Conservation (phyloP, 92 coral and sea anemone species). For the Paragorgia papillata region DNA sequence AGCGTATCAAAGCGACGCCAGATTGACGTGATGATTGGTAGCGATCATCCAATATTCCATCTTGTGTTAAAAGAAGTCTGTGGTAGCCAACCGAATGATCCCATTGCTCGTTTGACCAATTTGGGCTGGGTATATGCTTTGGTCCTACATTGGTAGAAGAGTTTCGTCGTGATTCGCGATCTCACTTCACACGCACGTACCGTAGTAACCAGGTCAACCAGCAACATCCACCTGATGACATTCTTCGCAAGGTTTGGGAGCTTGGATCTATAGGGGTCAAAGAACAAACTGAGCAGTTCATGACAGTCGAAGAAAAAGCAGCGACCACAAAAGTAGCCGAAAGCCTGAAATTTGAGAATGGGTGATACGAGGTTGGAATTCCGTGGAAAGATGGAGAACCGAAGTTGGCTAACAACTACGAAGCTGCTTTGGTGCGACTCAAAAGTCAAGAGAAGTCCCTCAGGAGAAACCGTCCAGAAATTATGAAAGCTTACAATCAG, state of each 20-base stretch:
- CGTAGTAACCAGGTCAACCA: not conserved
- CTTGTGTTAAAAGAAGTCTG: not conserved
- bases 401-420: constrained; percentile 52
- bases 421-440: constrained; percentile 50
- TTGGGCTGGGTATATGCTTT: constrained; percentile 50
- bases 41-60: constrained; percentile 43
- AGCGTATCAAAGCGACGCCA: not conserved
- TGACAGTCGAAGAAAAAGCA: constrained; percentile 43
- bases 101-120: constrained; percentile 45
- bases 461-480: constrained; percentile 44
- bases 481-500: constrained; percentile 49
- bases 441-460: constrained; percentile 50
- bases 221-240: constrained; percentile 7
- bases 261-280: constrained; percentile 35
- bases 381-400: constrained; percentile 58
- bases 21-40: constrained; percentile 43
- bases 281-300: constrained; percentile 16
- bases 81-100: constrained; percentile 17
- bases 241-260: constrained; percentile 33
- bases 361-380: constrained; percentile 47
- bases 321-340: constrained; percentile 37
- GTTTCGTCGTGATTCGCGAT: not conserved
- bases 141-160: constrained; percentile 22
- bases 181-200: constrained; percentile 24
- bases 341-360: constrained; percentile 29